Percentiles rank a stretch among this genome's conserved stretches.
Conservation (phyloP, 1,140 invertebrate species). For the Drosophila setifemur region DNA sequence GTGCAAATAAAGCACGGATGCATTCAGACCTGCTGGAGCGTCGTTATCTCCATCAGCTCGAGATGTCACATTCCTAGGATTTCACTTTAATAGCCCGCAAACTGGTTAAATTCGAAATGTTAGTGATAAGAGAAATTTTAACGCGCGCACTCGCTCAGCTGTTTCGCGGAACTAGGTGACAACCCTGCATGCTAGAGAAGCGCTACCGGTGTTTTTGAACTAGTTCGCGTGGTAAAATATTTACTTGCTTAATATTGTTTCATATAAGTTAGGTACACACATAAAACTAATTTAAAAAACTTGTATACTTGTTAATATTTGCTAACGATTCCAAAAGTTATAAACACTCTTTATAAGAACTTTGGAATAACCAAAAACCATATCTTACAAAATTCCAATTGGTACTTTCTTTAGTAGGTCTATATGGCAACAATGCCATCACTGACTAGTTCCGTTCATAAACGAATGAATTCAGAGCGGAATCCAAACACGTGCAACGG, state of each 20-base stretch:
- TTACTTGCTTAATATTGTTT: no score
- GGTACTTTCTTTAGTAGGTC: no score
- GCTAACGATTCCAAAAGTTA: no score
- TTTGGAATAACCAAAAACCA: no score
- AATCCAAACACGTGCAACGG: conserved; percentile 46
- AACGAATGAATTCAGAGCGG: conserved; percentile 2
- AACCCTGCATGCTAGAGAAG: conserved; percentile 3
- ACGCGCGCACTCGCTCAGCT: conserved; percentile 6
- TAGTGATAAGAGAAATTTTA: conserved; percentile 7
- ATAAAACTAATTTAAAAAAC: background rate
- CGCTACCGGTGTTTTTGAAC: background rate
- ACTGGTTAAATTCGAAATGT: background rate
- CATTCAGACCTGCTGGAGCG: background rate
- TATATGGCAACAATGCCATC: background rate
- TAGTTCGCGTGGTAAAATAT: no score
- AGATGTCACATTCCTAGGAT: background rate
- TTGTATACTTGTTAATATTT: background rate
- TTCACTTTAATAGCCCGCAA: background rate
- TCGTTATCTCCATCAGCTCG: background rate
- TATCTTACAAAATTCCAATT: no score
- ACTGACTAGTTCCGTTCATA: conserved; percentile 1
- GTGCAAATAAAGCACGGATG: conserved; percentile 7
- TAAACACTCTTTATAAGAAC: no score
- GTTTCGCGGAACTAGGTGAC: conserved; percentile 25
- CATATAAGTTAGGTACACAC: no score